Conservation (phyloP, 2,113 vertebrate species). For the Pedetes capensis region DNA sequence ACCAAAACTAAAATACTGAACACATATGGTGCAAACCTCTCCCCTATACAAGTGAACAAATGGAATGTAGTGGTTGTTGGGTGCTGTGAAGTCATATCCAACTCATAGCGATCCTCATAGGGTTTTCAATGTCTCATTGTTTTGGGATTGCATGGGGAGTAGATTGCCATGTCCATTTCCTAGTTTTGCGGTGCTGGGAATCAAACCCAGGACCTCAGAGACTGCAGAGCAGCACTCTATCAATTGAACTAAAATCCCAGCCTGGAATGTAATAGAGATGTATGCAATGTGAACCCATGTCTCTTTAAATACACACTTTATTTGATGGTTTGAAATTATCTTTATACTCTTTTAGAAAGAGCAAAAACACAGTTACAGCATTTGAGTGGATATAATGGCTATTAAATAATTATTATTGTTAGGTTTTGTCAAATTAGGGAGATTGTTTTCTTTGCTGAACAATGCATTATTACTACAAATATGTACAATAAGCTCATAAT, state of each 20-base stretch:
- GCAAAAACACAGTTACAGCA: not conserved
- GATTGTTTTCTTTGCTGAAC: not conserved
- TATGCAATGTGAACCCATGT: accelerated
- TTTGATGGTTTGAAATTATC: not conserved
- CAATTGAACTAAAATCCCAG: no score
- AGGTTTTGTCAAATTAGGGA: not conserved
- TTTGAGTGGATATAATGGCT: not conserved
- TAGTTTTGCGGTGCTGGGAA: no score
- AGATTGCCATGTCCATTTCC: no score
- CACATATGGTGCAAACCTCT: accelerated
- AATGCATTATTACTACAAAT: not conserved
- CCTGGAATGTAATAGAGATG: accelerated
- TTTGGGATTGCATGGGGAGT: no score
- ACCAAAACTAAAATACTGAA: no score
- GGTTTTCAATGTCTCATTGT: no score
- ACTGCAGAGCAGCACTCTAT: no score
- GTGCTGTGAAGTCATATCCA: no score
- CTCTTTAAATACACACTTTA: not conserved
- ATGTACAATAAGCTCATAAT: not conserved
- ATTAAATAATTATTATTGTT: no score
- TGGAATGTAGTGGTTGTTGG: no score
- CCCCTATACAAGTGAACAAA: not conserved
- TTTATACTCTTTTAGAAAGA: not conserved
- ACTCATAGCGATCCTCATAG: no score
- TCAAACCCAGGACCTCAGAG: no score